Base-by-base conservation (phyloP, 2,888 invertebrate species). In the Cephus spinipes region DNA sequence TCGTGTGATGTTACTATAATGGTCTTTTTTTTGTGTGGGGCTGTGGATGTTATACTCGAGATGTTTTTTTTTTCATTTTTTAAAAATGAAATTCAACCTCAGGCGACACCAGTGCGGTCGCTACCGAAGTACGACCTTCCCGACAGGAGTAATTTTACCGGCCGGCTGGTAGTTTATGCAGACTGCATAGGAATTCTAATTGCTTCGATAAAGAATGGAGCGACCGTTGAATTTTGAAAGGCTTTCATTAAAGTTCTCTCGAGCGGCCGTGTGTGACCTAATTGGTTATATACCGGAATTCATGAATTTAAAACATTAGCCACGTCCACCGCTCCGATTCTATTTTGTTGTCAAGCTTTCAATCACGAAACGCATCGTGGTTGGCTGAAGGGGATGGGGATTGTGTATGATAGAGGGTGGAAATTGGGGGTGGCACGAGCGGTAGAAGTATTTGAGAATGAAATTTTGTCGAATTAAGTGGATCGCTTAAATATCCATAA, bases 201-300 rank as follows among this genome's bases (percentile, higher is more conserved):
- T 88, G 85, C 79, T 80, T 77, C 82, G 85, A 86, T 85, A 87
- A 87, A 88, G 86, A 86, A 88, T 83, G 85, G 83, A 79, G 83
- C 85, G 83, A 83, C 79, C 79, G 84, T 78, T 86, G 86, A 86
- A 88, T 87, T 88, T 86, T 87, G 86, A 88, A 85, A 87, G 85
- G 85, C 83, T 86, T 87, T 87, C 84, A 88, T 88, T 86, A 88
- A 87, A 85, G 84, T 86, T 82, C 69, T 73, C 73, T 71, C 71
- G 35, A 15, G 69, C 23, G 33, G 74, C 77, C 81, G 86, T 85
- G 81, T 86, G 84, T 87, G 89, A 87, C 87, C 87, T 87, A 87
- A 88, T 89, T 88, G 87, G 85, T 87, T 87, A 86, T 86, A 86
- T 85, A 83, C 83, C 86, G 77, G 82, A 87, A 87, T 89, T 87